Evolutionary conservation across 2,888 invertebrate genomes (phyloP), one percentile per base, ranked within the genome.

Genomic region (Spatulosminthurus flaviceps): DNA sequence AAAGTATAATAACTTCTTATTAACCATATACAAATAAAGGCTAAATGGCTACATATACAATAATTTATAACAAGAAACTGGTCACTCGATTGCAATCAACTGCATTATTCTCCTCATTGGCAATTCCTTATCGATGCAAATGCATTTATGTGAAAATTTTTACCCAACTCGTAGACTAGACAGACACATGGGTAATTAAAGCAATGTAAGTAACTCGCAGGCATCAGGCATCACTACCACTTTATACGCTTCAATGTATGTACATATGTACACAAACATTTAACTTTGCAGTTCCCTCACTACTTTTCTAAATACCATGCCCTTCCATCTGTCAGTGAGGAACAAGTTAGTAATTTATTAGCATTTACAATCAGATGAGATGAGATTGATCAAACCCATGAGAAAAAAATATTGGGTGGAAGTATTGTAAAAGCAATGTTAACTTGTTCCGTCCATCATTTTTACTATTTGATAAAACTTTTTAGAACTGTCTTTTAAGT

Each of bases 341-440:
- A 51, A 51, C 51, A 51, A 51, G 51, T 51, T 51, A 19, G 51
- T n/a, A 51, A 51, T 51, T 51, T 51, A 51, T 51, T 51, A 11
- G 16, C 51, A 4, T 51, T 51, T 9, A 51, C 51, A 51, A 51
- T 51, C 51, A 51, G n/a, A 51, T 51, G 41, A 41, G n/a, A n/a
- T n/a, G 51, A 51, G 51, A 51, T n/a, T 51, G 51, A 51, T 51
- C 51, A 51, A n/a, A 51, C 19, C 16, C 41, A n/a, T 41, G 41
- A 13, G 9, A 19, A 19, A 19, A 51, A 51, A 51, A 51, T 11
- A 51, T 51, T 51, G 51, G 51, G 51, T 51, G 51, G 51, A 51
- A 51, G 51, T 51, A 51, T n/a, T n/a, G n/a, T n/a, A n/a, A n/a
- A n/a, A 51, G 16, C 51, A 51, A 51, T 51, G n/a, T 51, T 51